These are phyloP conservation scores for Sinocyclocheilus maitianheensis DNA, from an alignment of 2,113 vertebrate genomes.

Conservation along the genomic window DNA sequence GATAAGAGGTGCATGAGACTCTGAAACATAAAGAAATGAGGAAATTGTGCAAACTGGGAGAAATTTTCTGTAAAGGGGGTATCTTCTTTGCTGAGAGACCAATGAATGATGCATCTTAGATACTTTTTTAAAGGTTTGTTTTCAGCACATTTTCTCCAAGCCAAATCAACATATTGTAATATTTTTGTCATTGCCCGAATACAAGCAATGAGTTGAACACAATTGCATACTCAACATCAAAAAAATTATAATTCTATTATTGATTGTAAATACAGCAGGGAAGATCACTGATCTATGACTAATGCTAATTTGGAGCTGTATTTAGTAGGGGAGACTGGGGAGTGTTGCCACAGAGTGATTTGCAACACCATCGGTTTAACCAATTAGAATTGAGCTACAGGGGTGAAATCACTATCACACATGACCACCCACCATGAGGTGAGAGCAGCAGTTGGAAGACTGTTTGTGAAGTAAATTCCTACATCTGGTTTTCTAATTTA, in stretches of 20 bases:
- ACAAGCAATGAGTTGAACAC: background rate
- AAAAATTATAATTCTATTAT: background rate
- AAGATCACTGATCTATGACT: background rate
- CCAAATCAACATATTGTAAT: background rate
- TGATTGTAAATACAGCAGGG: background rate
- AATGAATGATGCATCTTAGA: background rate
- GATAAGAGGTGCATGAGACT: constrained; percentile 23
- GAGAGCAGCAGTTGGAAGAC: background rate
- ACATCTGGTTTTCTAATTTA: background rate
- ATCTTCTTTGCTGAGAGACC: background rate
- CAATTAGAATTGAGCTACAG: constrained; percentile 21
- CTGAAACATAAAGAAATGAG: background rate
- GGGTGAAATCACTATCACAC: constrained; percentile 13
- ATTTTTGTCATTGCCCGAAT: background rate
- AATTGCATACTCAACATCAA: background rate
- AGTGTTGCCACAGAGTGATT: background rate
- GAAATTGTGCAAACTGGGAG: background rate
- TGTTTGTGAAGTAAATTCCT: background rate
- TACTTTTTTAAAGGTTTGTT: background rate
- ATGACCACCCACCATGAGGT: constrained; percentile 3
- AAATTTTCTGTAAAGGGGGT: background rate
- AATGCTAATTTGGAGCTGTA: background rate
- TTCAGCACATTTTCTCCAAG: background rate
- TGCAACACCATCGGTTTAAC: constrained; percentile 17
- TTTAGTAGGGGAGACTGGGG: background rate